Base-by-base conservation (phyloP, 2,113 vertebrate genomes). In the Engraulis encrasicolus region DNA sequence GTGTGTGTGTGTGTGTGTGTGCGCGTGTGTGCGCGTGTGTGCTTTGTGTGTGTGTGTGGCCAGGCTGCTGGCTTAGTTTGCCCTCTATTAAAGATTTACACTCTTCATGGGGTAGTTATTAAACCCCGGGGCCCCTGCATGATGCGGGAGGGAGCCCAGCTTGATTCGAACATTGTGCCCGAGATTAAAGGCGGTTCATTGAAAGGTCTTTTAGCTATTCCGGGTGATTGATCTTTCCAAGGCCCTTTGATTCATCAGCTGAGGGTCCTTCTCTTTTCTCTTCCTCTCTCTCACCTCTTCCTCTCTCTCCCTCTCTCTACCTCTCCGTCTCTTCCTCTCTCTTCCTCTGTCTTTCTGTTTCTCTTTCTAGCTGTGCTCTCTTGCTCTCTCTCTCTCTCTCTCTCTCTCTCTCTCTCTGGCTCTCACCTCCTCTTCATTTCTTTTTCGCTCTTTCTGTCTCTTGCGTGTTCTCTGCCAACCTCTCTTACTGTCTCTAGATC, bases 161-260 rank as follows among this genome's bases (percentile, higher is more conserved):
- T 86, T 90, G 91, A 93, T 93, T 92, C 89, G 92, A 91, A 88
- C 86, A 83, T 91, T 92, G 91, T 92, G 90, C 89, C 88, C 79
- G 85, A 93, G 91, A 93, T 93, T 92, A 94, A 93, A 95, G 93
- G 37, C 84, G 78, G 78, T 92, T 93, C 90, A 89, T 85, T 90
- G 91, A 93, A 92, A 93, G 90, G 87, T 89, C 86, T 89, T 89
- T 93, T 90, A 88, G 89, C 87, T 83, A 84, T 92, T 92, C 90
- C 87, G 87, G 85, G 81, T 91, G 91, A 92, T 90, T 94, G 92
- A 93, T 92, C 90, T 86, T 81, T 77, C 81, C 82, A 52, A 19
- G 74, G 49, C 83, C 50, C 87, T 91, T 93, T 93, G 88, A 91
- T 88, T 81, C 6, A 0, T 14, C 74, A 84, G 82, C 89, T 74